A percentile compares a stretch with the other conserved stretches of the same genome.
Conservation (phyloP, 1,140 invertebrate species). For the Antheraea pernyi region DNA sequence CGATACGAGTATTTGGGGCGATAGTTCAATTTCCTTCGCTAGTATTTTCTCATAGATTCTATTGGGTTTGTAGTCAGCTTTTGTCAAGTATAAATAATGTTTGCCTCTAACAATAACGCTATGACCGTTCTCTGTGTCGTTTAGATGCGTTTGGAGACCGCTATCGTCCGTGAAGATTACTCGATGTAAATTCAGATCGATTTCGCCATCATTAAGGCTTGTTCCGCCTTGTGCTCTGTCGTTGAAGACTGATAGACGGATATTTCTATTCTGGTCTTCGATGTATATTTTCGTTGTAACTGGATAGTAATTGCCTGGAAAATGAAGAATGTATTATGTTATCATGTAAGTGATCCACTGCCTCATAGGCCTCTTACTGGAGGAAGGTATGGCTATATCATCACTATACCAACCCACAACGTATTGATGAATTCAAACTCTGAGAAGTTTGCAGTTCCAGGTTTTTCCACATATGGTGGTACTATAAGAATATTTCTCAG, state of each 20-base stretch:
- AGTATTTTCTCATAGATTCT: slow-evolving; percentile 59
- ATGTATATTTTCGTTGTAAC: slow-evolving; percentile 91
- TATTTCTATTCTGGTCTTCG: slow-evolving; percentile 78
- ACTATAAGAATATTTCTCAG: no score
- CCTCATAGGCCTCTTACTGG: no score
- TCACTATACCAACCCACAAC: no score
- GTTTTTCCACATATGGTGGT: no score
- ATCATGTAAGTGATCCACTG: no score
- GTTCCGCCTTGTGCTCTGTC: slow-evolving; percentile 94
- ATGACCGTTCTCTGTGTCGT: slow-evolving; percentile 88
- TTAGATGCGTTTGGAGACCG: slow-evolving; percentile 92
- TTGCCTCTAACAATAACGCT: slow-evolving; percentile 91
- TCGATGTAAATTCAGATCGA: slow-evolving; percentile 93
- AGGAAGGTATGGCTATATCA: no score
- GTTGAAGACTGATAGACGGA: slow-evolving; percentile 85
- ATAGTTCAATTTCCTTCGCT: slow-evolving; percentile 46
- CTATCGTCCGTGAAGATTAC: slow-evolving; percentile 92
- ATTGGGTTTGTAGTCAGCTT: slow-evolving; percentile 44
- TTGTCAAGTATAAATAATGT: slow-evolving; percentile 74
- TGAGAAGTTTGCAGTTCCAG: no score
- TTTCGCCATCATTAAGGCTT: slow-evolving; percentile 85
- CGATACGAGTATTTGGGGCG: slow-evolving; percentile 32
- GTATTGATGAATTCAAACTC: no score
- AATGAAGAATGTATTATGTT: background rate
- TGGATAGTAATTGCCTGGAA: slow-evolving; percentile 91